Conservation (phyloP, 2,888 invertebrate genomes). For the Myopa tessellatipennis region DNA sequence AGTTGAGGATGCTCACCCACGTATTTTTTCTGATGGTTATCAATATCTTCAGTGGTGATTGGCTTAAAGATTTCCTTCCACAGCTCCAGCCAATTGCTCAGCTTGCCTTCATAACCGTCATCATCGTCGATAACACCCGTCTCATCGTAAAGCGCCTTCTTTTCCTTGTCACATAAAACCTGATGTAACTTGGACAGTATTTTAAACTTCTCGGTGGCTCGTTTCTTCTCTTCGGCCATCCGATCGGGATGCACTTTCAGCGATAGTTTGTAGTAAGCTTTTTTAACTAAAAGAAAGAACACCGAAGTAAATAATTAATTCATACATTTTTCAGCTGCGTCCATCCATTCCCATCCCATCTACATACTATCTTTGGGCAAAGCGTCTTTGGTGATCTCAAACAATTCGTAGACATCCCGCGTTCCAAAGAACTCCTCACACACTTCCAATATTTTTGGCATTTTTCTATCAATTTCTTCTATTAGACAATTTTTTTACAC, state of each 20-base stretch:
- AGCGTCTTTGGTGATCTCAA: constrained; percentile 78
- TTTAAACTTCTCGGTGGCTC: constrained; percentile 93
- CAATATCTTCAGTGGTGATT: constrained; percentile 87
- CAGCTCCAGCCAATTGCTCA: constrained; percentile 85
- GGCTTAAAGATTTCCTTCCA: constrained; percentile 91
- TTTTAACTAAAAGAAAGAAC: constrained; percentile 75
- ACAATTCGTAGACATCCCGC: constrained; percentile 82
- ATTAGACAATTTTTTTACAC: too few species aligned
- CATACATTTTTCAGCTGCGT: not conserved
- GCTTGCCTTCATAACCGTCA: constrained; percentile 74
- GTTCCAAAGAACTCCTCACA: constrained; percentile 84
- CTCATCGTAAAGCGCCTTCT: constrained; percentile 87
- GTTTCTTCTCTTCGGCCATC: constrained; percentile 80
- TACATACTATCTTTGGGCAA: constrained; percentile 75
- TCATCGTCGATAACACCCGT: constrained; percentile 85
- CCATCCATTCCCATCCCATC: not conserved
- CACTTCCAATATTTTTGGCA: constrained; percentile 69
- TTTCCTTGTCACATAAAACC: constrained; percentile 86
- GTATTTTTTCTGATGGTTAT: constrained; percentile 87
- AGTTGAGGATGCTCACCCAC: constrained; percentile 72
- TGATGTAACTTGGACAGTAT: constrained; percentile 88
- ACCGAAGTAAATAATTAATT: not conserved
- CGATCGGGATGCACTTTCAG: constrained; percentile 93
- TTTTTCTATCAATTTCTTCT: not conserved
- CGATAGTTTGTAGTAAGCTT: constrained; percentile 92